A percentile compares a stretch with the other conserved stretches of the same genome.
Evolutionary conservation across 2,113 vertebrate genomes (phyloP).

Genomic region (Anhinga rufa): DNA sequence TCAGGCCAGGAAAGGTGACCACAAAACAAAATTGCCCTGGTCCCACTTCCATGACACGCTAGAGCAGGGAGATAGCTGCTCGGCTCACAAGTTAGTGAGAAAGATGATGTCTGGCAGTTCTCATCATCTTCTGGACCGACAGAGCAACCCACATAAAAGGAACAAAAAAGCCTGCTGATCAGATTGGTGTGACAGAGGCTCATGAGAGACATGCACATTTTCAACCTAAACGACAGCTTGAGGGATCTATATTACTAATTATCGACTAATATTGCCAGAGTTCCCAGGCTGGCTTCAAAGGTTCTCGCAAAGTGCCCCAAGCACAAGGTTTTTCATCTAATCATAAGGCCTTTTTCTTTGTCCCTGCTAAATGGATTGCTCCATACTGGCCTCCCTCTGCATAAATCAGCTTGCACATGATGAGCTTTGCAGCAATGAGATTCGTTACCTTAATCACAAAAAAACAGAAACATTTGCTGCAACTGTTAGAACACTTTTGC

Average conservation of each 20-base stretch:
- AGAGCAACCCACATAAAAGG: conserved; percentile 67
- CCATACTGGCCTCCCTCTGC: background rate
- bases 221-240: conserved; percentile 48
- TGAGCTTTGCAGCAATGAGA: conserved; percentile 55
- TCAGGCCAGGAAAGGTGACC: conserved; percentile 5
- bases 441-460: conserved; percentile 50
- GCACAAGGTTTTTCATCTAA: conserved; percentile 22
- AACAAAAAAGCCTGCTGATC: conserved; percentile 57
- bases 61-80: conserved; percentile 11
- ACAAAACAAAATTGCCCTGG: background rate
- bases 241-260: conserved; percentile 68
- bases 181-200: conserved; percentile 57
- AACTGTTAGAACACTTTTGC: conserved; percentile 49
- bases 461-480: conserved; percentile 40
- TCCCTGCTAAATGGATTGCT: conserved; percentile 41
- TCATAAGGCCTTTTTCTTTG: conserved; percentile 30
- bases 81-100: conserved; percentile 49
- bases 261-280: conserved; percentile 52
- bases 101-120: conserved; percentile 56
- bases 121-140: conserved; percentile 48
- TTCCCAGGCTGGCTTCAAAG: conserved; percentile 68
- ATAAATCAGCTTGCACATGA: conserved; percentile 42
- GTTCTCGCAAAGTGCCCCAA: conserved; percentile 4
- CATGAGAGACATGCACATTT: conserved; percentile 53
- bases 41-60: background rate